These are phyloP conservation scores for Prunella himalayana DNA, from an alignment of 2,113 vertebrate species.

Conservation along the genomic window DNA sequence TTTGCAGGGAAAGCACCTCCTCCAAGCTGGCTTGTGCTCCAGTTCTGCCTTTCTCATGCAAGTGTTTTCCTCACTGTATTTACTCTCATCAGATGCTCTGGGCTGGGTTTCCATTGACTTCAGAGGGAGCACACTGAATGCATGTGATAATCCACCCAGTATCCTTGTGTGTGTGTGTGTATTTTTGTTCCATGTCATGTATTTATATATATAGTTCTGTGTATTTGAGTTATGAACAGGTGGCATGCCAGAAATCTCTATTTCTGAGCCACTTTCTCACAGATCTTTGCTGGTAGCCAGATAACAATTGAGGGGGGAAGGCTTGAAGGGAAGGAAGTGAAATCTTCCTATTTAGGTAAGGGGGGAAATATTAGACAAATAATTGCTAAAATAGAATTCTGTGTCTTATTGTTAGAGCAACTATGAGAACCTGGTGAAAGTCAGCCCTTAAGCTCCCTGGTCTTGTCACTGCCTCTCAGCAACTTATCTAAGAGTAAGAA, in stretches of 20 bases:
- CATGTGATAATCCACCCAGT: constrained; percentile 24
- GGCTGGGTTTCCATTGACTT: constrained; percentile 35
- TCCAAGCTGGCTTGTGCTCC: not conserved
- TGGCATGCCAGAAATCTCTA: constrained; percentile 38
- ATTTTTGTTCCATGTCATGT: constrained; percentile 43
- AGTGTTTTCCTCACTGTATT: not conserved
- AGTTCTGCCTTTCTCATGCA: not conserved
- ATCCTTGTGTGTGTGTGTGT: constrained; percentile 16
- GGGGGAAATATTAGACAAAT: not conserved
- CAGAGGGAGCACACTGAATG: not conserved
- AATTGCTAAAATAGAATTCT: not conserved
- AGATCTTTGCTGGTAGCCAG: constrained; percentile 4
- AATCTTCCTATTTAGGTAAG: not conserved
- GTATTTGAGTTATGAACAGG: constrained; percentile 49
- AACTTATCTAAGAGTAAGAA: not conserved
- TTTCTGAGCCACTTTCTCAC: constrained; percentile 30
- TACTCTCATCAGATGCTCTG: not conserved
- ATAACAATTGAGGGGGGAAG: constrained; percentile 35
- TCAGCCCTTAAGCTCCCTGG: not conserved
- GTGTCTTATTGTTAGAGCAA: not conserved
- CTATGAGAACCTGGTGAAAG: not conserved
- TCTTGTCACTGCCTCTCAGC: fast-evolving
- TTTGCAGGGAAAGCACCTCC: not conserved
- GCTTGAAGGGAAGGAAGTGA: constrained; percentile 13
- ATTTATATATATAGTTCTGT: constrained; percentile 56